These are phyloP conservation scores for Colletes latitarsis DNA, from an alignment of 1,140 invertebrate genomes.

Conservation along the genomic window DNA sequence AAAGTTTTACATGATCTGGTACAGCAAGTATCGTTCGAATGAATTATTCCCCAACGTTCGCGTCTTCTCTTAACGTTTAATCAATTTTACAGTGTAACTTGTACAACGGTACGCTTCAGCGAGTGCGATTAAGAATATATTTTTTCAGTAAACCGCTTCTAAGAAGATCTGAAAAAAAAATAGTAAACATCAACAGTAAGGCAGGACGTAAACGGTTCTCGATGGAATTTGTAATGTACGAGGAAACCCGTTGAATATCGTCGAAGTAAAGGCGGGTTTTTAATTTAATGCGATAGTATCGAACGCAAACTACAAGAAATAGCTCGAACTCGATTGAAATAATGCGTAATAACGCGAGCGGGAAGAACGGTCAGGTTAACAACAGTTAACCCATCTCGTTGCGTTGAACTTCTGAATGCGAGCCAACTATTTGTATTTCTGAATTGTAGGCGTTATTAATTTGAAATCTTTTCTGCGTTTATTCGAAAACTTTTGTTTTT, in stretches of 20 bases:
- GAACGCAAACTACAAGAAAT: constrained; percentile 40
- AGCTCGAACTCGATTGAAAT: constrained; percentile 64
- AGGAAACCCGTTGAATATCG: neutral
- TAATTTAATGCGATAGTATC: constrained; percentile 33
- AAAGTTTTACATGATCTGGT: constrained; percentile 52
- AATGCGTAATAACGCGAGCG: constrained; percentile 63
- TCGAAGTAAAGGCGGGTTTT: neutral
- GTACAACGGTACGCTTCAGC: neutral
- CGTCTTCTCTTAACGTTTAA: neutral
- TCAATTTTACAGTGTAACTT: neutral
- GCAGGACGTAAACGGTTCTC: no score
- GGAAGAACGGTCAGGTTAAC: constrained; percentile 66
- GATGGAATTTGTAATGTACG: neutral
- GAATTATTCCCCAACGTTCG: constrained; percentile 7
- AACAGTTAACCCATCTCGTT: constrained; percentile 68
- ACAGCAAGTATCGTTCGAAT: constrained; percentile 44
- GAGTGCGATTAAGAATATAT: constrained; percentile 1
- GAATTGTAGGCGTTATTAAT: neutral
- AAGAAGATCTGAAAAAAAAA: neutral
- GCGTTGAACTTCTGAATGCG: constrained; percentile 11
- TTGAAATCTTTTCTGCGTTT: constrained; percentile 3
- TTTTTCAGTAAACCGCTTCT: neutral
- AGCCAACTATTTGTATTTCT: constrained; percentile 17
- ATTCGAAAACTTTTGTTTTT: neutral
- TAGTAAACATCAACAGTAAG: neutral